Conservation (phyloP, 2,113 vertebrate genomes). For the Cynocephalus volans region DNA sequence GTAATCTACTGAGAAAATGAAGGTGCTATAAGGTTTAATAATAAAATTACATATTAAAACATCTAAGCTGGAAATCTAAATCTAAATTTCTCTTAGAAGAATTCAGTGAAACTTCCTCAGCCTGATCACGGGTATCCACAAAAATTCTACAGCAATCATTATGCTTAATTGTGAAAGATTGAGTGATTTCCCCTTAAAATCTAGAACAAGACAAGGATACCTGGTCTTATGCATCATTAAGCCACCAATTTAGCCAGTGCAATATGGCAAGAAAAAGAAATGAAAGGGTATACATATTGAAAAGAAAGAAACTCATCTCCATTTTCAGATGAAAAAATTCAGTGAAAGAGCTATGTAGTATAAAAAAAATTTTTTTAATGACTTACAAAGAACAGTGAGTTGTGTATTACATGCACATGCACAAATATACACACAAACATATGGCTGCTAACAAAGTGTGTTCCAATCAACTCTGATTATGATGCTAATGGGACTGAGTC, state of each 20-base stretch:
- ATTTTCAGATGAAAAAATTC: neutral
- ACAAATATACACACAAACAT: neutral
- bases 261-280: neutral
- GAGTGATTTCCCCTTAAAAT: neutral
- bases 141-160: neutral
- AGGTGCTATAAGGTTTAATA: neutral
- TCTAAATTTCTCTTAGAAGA: slow-evolving; percentile 33
- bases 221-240: neutral
- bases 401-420: neutral
- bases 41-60: slow-evolving; percentile 46
- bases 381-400: slow-evolving; percentile 32
- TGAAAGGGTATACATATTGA: neutral
- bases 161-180: slow-evolving; percentile 9
- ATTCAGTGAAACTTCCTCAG: neutral
- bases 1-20: slow-evolving; percentile 13
- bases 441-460: neutral
- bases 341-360: neutral
- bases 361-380: slow-evolving; percentile 14
- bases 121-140: neutral
- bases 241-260: neutral
- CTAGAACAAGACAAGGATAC: neutral
- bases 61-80: slow-evolving; percentile 39
- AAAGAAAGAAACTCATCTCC: neutral
- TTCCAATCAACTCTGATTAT: neutral
- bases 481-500: neutral